phyloP scores from a whole-genome alignment of 64 coral and sea anemone species.

The Anthopleura sola region DNA sequence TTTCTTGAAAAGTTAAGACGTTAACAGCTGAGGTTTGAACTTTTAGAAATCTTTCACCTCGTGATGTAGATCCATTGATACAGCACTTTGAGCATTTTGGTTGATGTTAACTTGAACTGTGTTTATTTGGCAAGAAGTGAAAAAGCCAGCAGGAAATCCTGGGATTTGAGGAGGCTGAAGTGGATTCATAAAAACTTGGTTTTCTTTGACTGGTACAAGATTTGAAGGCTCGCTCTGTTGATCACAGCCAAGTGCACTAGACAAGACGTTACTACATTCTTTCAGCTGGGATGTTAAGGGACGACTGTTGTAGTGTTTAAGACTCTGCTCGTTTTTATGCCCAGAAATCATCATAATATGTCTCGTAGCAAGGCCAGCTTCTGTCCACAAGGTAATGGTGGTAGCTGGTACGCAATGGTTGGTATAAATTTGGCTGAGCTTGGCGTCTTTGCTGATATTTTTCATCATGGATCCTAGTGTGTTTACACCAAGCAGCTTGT shows the following conservation, averaged over 20 bases:
- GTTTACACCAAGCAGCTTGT: conserved; percentile 15
- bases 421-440: conserved; percentile 12
- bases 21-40: too few species aligned
- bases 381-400: conserved; percentile 8
- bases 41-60: too few species aligned
- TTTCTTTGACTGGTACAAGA: too few species aligned
- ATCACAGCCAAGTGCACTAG: conserved; percentile 8
- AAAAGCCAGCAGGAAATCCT: too few species aligned
- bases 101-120: too few species aligned
- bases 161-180: too few species aligned
- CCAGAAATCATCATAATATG: conserved; percentile 31
- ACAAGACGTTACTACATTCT: conserved; percentile 24
- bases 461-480: conserved; percentile 22
- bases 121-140: too few species aligned
- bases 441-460: conserved; percentile 1
- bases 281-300: conserved; percentile 11
- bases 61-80: too few species aligned
- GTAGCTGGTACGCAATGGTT: conserved; percentile 16
- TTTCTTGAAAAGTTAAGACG: too few species aligned
- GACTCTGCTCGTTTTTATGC: not conserved
- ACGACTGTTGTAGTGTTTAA: conserved; percentile 5
- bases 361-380: conserved; percentile 1
- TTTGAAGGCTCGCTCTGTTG: too few species aligned
- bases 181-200: too few species aligned
- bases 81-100: too few species aligned